Evolutionary conservation across 1,140 invertebrate genomes (phyloP).

Genomic region (Ylistrum balloti): DNA sequence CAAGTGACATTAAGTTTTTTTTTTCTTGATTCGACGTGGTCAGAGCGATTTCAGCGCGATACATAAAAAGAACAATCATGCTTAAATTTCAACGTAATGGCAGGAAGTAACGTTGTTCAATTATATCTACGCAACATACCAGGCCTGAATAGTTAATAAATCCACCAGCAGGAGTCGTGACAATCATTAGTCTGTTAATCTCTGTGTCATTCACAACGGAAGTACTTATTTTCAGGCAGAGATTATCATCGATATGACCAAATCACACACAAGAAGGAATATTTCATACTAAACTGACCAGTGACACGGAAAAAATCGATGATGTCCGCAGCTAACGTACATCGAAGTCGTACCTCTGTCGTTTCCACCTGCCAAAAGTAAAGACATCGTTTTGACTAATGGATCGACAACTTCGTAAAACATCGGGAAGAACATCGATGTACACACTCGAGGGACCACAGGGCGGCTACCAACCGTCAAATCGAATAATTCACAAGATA

Average conservation of each 20-base stretch:
- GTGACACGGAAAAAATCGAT: background rate
- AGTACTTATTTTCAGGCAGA: background rate
- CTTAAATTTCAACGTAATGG: constrained; percentile 17
- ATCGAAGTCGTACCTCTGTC: background rate
- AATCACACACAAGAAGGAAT: background rate
- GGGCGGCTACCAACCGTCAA: background rate
- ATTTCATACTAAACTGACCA: background rate
- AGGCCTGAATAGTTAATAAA: background rate
- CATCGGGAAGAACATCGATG: background rate
- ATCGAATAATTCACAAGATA: background rate
- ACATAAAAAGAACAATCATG: background rate
- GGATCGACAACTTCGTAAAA: background rate
- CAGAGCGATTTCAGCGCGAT: too few species aligned
- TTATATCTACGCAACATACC: background rate
- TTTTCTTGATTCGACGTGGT: too few species aligned
- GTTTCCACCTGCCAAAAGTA: background rate
- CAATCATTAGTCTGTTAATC: background rate
- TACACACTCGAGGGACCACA: background rate
- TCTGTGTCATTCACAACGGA: background rate
- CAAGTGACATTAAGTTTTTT: too few species aligned
- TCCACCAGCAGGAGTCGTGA: background rate
- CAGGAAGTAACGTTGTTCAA: background rate
- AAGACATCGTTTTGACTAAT: background rate
- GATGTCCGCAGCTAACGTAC: background rate
- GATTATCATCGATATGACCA: background rate